These are phyloP conservation scores for Sinhomidia bicolor DNA, from an alignment of 2,888 invertebrate species.

Conservation along the genomic window DNA sequence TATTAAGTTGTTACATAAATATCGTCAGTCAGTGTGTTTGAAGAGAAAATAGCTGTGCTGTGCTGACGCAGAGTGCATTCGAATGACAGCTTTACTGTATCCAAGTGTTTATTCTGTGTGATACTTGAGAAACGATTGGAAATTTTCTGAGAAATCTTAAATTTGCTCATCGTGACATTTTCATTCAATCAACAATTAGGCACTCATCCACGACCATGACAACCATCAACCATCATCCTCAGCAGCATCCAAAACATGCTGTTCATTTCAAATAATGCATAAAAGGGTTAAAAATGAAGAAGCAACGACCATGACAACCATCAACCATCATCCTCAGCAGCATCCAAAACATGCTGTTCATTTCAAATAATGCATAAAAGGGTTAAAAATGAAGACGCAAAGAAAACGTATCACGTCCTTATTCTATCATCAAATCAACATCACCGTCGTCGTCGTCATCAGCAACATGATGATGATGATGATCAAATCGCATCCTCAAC, in stretches of 20 bases:
- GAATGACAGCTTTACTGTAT: background rate
- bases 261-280: background rate
- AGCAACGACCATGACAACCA: background rate
- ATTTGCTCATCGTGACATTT: conserved; percentile 62
- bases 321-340: background rate
- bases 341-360: background rate
- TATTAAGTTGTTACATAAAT: too few species aligned
- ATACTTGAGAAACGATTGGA: conserved; percentile 29
- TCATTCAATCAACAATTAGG: conserved; percentile 60
- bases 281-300: background rate
- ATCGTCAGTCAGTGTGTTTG: too few species aligned
- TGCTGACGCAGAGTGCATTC: too few species aligned
- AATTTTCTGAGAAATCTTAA: conserved; percentile 60
- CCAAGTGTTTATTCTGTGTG: background rate
- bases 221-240: background rate
- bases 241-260: background rate
- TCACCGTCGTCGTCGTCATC: background rate
- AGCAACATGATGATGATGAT: background rate
- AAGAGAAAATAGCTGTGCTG: too few species aligned
- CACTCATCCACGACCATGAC: conserved; percentile 40
- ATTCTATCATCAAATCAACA: too few species aligned
- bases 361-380: background rate
- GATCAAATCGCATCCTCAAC: background rate
- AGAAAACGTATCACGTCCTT: background rate
- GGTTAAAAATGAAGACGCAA: background rate